phyloP scores from a whole-genome alignment of 2,113 vertebrate species.

The Gallinago undulata region DNA sequence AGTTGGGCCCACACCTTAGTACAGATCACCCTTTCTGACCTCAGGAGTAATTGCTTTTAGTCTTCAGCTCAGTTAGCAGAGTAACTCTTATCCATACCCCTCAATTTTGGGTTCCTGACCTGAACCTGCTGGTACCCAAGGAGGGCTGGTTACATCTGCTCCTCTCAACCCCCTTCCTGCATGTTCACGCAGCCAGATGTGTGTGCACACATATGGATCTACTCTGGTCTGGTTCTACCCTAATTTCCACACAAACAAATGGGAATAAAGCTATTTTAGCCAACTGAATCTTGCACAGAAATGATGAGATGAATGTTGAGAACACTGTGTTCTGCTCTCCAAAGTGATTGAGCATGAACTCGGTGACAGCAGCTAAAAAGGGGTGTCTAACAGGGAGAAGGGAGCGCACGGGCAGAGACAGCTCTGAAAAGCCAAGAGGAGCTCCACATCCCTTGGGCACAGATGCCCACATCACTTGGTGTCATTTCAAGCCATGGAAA shows the following conservation, averaged over 20 bases:
- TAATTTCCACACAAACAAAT: neutral
- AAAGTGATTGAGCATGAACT: neutral
- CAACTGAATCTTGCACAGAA: neutral
- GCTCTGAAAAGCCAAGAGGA: neutral
- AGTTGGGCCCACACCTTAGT: neutral
- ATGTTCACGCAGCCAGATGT: neutral
- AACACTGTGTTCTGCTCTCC: neutral
- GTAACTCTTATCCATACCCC: neutral
- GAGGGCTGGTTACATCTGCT: rapidly evolving
- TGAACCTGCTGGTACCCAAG: neutral
- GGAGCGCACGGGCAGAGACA: neutral
- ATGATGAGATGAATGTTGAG: neutral
- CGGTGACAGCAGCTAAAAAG: neutral
- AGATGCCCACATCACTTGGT: neutral
- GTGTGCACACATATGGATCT: neutral
- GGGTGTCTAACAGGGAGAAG: neutral
- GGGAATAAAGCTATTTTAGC: neutral
- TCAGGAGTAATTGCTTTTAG: neutral
- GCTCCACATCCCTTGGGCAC: neutral
- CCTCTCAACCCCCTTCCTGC: neutral
- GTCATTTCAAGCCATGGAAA: neutral
- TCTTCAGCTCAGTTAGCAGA: neutral
- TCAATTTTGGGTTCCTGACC: neutral
- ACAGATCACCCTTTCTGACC: neutral
- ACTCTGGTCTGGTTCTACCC: neutral